phyloP scores from a whole-genome alignment of 1,140 invertebrate genomes.

The Capitella teleta region DNA sequence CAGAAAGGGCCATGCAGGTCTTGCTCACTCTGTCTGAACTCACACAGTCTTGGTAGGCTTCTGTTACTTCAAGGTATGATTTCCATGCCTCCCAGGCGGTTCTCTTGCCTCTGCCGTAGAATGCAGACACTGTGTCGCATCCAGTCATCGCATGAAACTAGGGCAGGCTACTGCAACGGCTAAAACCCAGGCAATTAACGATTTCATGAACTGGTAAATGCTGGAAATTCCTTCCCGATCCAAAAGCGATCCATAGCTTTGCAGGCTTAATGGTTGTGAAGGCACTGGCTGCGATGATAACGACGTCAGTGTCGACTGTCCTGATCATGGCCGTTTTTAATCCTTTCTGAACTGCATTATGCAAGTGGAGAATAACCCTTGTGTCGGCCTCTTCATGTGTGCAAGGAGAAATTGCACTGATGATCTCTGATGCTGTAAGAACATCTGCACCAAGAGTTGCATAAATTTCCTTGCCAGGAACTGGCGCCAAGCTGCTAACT shows the following conservation, averaged over 20 bases:
- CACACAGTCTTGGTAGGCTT: neutral
- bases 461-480: neutral
- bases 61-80: neutral
- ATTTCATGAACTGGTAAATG: neutral
- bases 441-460: neutral
- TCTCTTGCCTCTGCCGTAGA: neutral
- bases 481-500: neutral
- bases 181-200: neutral
- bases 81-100: neutral
- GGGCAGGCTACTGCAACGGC: neutral
- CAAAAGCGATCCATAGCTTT: no score
- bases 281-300: no score
- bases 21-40: neutral
- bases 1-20: slow-evolving; percentile 6
- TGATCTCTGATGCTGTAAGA: neutral
- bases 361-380: neutral
- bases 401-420: neutral
- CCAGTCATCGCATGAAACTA: neutral
- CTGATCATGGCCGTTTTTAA: neutral
- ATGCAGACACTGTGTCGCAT: neutral
- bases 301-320: neutral
- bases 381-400: neutral
- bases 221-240: slow-evolving; percentile 13
- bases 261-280: no score
- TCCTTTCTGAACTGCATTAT: neutral